These are phyloP conservation scores for Nowickia ferox DNA, from an alignment of 2,888 invertebrate species.

Conservation along the genomic window DNA sequence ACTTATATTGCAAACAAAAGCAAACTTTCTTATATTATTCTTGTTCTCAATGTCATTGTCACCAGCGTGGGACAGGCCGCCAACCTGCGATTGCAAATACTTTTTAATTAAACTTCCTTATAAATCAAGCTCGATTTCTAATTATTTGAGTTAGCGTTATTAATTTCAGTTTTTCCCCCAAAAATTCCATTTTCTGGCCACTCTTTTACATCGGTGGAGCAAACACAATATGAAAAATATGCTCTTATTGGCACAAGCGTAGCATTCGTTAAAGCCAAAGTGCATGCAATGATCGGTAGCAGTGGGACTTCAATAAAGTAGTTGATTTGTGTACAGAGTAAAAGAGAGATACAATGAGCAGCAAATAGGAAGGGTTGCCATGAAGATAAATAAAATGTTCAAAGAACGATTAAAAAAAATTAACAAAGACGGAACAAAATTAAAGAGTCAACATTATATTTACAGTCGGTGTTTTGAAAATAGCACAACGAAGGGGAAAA, in stretches of 20 bases:
- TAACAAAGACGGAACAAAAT: too few species aligned
- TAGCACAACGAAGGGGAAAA: too few species aligned
- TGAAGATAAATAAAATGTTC: neutral
- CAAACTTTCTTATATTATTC: too few species aligned
- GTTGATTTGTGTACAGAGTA: conserved; percentile 64
- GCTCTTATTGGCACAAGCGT: conserved; percentile 74
- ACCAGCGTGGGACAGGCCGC: too few species aligned
- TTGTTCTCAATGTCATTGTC: too few species aligned
- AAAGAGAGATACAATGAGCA: conserved; percentile 56
- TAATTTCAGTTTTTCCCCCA: neutral
- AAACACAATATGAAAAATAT: conserved; percentile 25
- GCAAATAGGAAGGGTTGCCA: conserved; percentile 62
- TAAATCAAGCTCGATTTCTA: too few species aligned
- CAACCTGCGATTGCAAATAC: too few species aligned
- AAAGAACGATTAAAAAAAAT: too few species aligned
- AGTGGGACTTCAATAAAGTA: conserved; percentile 70
- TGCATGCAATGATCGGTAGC: conserved; percentile 67
- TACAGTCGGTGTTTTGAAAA: neutral
- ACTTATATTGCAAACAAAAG: too few species aligned
- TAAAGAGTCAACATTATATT: too few species aligned
- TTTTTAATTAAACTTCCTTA: too few species aligned
- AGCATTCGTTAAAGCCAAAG: conserved; percentile 68
- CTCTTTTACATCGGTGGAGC: neutral
- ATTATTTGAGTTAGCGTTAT: too few species aligned
- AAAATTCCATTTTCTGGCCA: conserved; percentile 33